Conservation (phyloP, 2,113 vertebrate species). For the Zosterops lateralis region DNA sequence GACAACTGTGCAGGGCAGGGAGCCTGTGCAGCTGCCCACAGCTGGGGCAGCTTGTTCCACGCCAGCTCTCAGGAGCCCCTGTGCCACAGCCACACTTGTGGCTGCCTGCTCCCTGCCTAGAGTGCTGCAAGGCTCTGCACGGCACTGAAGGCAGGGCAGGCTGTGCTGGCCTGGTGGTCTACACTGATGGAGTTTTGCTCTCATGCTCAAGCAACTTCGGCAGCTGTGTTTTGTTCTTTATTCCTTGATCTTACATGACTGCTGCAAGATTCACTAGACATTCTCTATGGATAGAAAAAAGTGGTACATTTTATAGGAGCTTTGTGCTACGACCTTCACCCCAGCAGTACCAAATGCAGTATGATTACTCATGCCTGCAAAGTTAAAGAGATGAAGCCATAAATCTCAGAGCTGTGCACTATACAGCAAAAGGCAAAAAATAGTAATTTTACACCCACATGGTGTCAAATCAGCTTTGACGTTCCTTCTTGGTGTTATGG, state of each 20-base stretch:
- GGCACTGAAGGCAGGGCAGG: background rate
- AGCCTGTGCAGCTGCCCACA: background rate
- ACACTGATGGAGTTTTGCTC: background rate
- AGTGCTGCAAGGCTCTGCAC: background rate
- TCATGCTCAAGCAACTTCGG: background rate
- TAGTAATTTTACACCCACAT: background rate
- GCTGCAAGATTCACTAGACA: background rate
- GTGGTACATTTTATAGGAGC: background rate
- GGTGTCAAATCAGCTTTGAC: background rate
- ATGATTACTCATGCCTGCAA: background rate
- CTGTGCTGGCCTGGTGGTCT: fast-evolving
- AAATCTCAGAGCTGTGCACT: background rate
- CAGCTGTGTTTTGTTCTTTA: background rate
- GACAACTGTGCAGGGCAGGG: background rate
- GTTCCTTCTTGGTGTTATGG: background rate
- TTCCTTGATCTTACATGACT: background rate
- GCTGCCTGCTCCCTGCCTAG: background rate
- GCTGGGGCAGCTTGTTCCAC: fast-evolving
- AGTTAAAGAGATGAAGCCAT: background rate
- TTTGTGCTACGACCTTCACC: background rate
- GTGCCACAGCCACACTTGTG: fast-evolving
- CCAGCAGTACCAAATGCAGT: background rate
- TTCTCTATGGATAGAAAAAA: background rate
- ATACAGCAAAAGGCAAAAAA: background rate
- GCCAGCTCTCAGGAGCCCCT: background rate